Evolutionary conservation across 2,888 invertebrate genomes (phyloP).

Genomic region (Platycheirus rosarum): DNA sequence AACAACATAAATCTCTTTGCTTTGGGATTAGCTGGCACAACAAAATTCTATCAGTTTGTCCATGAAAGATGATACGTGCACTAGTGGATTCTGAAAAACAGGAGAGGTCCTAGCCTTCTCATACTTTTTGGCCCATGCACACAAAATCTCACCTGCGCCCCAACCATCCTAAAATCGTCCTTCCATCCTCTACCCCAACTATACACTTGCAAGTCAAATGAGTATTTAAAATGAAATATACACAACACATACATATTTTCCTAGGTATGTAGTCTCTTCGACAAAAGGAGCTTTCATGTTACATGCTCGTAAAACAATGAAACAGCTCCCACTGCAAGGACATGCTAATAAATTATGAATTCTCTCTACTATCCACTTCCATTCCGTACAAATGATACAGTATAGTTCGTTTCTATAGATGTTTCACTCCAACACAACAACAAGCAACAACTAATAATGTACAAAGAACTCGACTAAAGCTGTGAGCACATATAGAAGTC

Average conservation of each 20-base stretch:
- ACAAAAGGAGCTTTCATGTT: constrained; percentile 66
- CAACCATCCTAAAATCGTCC: neutral
- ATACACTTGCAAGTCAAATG: constrained; percentile 42
- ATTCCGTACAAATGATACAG: neutral
- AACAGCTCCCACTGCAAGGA: constrained; percentile 59
- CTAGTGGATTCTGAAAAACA: neutral
- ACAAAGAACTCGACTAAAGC: neutral
- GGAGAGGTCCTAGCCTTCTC: neutral
- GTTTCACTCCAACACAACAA: constrained; percentile 1
- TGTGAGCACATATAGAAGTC: neutral
- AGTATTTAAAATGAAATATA: constrained; percentile 54
- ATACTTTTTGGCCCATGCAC: neutral
- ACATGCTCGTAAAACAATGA: constrained; percentile 72
- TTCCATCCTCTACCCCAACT: constrained; percentile 28
- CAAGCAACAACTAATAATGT: neutral
- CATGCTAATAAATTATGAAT: constrained; percentile 73
- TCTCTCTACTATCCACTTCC: constrained; percentile 6
- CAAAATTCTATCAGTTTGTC: neutral
- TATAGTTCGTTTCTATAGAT: neutral
- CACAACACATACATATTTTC: too few relatives aligned
- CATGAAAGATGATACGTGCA: neutral
- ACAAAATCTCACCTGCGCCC: neutral
- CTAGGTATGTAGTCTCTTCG: too few relatives aligned
- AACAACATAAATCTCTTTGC: neutral
- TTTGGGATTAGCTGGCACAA: neutral